phyloP scores from a whole-genome alignment of 2,888 invertebrate species.

The Meteorus cinctellus region DNA sequence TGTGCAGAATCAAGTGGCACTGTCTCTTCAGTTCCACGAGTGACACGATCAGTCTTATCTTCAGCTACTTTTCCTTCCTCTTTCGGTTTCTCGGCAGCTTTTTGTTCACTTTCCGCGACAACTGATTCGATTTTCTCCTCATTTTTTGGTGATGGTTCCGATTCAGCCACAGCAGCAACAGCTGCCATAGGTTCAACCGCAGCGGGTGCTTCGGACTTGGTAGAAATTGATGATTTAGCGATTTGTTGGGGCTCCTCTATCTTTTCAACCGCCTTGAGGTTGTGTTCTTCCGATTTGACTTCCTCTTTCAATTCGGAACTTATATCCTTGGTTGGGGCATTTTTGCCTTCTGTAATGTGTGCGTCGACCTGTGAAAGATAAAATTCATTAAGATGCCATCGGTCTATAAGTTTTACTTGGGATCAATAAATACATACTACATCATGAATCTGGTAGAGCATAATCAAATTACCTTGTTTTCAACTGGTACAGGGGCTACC shows the following conservation, averaged over 20 bases:
- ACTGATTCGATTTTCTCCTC: constrained; percentile 39
- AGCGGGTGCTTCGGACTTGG: constrained; percentile 42
- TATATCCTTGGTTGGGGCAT: constrained; percentile 35
- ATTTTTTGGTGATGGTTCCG: constrained; percentile 41
- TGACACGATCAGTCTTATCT: constrained; percentile 65
- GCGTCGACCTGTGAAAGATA: constrained; percentile 39
- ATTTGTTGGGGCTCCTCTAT: constrained; percentile 55
- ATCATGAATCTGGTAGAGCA: not conserved
- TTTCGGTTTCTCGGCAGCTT: constrained; percentile 67
- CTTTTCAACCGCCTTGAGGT: constrained; percentile 53
- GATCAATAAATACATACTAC: not conserved
- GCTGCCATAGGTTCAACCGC: constrained; percentile 47
- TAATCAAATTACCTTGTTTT: constrained; percentile 42
- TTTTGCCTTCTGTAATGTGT: constrained; percentile 42
- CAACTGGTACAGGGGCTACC: constrained; percentile 21
- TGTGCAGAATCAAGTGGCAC: constrained; percentile 46
- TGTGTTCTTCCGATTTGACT: constrained; percentile 55
- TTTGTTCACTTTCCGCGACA: constrained; percentile 55
- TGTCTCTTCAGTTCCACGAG: constrained; percentile 64
- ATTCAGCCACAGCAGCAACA: constrained; percentile 46
- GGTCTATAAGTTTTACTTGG: not conserved
- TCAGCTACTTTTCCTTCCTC: constrained; percentile 67
- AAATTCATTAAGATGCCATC: not conserved
- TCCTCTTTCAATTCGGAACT: constrained; percentile 55
- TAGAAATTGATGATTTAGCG: constrained; percentile 49